A percentile compares a stretch with the other conserved stretches of the same genome.
phyloP scores from a whole-genome alignment of 2,888 invertebrate genomes.

The Pecten maximus region DNA sequence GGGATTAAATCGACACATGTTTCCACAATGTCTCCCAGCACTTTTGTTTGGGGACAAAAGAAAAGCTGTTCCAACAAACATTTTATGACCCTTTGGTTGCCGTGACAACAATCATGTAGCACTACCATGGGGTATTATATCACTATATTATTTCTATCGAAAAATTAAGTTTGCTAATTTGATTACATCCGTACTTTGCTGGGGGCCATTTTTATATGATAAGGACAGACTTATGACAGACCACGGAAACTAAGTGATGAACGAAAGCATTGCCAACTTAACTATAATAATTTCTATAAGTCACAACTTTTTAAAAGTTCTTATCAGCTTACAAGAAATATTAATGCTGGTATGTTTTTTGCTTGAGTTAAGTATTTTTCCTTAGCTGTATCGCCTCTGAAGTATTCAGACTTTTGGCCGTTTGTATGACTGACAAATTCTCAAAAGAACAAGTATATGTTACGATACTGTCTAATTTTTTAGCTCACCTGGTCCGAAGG shows the following conservation, averaged over 20 bases:
- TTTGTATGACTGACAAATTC: too few species aligned
- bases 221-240: neutral
- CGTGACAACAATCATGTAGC: neutral
- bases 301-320: too few species aligned
- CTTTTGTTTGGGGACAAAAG: neutral
- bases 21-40: neutral
- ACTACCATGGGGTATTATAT: neutral
- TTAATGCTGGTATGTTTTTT: too few species aligned
- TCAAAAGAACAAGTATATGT: too few species aligned
- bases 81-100: neutral
- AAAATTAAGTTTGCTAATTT: neutral
- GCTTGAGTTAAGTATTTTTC: too few species aligned
- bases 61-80: neutral
- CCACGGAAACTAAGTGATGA: neutral
- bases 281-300: neutral
- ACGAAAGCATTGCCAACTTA: neutral
- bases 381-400: too few species aligned
- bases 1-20: neutral
- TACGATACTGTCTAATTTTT: too few species aligned
- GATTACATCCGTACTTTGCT: neutral
- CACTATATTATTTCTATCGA: conserved; percentile 18
- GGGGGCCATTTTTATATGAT: neutral
- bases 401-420: too few species aligned
- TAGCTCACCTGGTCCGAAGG: too few species aligned
- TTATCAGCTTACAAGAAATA: too few species aligned